Evolutionary conservation across 2,113 vertebrate species (phyloP), one percentile per base, ranked within the genome.

Genomic region (Podiceps cristatus): DNA sequence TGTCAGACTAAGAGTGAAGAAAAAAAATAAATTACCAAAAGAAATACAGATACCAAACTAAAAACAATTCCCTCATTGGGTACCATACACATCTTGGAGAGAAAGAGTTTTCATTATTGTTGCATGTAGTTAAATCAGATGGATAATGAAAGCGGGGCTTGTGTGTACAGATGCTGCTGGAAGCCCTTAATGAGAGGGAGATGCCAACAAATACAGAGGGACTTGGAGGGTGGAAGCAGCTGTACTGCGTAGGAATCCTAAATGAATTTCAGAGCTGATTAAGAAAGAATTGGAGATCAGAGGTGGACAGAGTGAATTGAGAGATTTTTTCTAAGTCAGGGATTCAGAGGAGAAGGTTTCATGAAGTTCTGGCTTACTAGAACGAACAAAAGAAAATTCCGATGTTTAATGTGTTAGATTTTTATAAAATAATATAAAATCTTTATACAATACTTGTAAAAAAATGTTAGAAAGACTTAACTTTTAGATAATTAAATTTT

Each of bases 261-360:
- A 77, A 22, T 93, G 42, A 83, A 86, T 96, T 95, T 93, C 89
- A 93, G 81, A 95, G 76, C 45, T 83, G 71, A 86, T 96, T 87
- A 68, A 74, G 35, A n/a, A 77, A 45, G 77, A 55, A 73, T 11
- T 71, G 55, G 60, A 95, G 69, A 93, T 91, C 73, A 93, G 88
- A 95, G 92, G 33, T 92, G 73, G 31, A 78, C 15, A 49, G 77
- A 60, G 44, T 58, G 50, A 73, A 60, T 9, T 19, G 72, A 81
- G 37, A 80, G 29, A 66, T 17, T 75, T 87, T 92, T 80, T 84
- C 17, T 28, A 47, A 82, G 29, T 63, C 58, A 71, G 73, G 49
- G 75, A 60, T 77, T 93, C 1, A 2, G 42, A 31, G 28, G 14
- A 69, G 37, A 37, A 37, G 23, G 25, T 55, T 73, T 55, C 4